Base-by-base conservation (phyloP, 1,140 invertebrate genomes). In the Phenacoccus solenopsis region DNA sequence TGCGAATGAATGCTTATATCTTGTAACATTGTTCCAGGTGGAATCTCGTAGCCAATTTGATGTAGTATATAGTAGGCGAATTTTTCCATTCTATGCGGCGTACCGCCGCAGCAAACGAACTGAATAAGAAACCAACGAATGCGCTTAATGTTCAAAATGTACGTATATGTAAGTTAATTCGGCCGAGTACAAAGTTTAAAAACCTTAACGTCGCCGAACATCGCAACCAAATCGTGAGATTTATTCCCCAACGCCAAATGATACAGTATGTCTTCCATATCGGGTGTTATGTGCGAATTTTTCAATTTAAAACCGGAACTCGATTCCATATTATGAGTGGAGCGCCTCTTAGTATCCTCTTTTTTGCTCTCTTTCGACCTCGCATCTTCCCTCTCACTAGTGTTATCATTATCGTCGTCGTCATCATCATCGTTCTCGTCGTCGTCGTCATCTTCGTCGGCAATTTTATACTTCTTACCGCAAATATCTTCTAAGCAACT, bases 41-140 rank as follows among this genome's bases (percentile, higher is more conserved):
- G 93, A 72, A 96, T 80, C 78, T 93, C 91, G 78, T 94, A 88
- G 1, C 90, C 90, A 72, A 96, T 90, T 82, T 96, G 89, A 72
- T 90, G 83, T 89, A 94, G 90, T 72, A 98, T 93, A 75, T 86
- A 90, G 77, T 92, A 84, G 24, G 95, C 94, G 79, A 98, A 98
- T 74, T 89, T 85, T 78, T 94, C 87, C 92, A 98, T 95, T 30
- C 96, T 84, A 76, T 91, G 93, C 4, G 93, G 91, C n/a, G 94
- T 97, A 9, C 96, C 97, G 61, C 96, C 96, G 89, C 97, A 94
- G 79, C 95, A 98, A 12, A 98, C 93, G 81, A 98, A 98, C 94
- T 97, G 80, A 32, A 83, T 81, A 69, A 70, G 59, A 73, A 70
- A 72, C 76, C 25, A 25, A 5, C 25, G 20, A 64, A 24, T 16